Percentiles rank a stretch among this genome's conserved stretches.
phyloP scores from a whole-genome alignment of 2,113 vertebrate genomes.

The Tragulus kanchil region DNA sequence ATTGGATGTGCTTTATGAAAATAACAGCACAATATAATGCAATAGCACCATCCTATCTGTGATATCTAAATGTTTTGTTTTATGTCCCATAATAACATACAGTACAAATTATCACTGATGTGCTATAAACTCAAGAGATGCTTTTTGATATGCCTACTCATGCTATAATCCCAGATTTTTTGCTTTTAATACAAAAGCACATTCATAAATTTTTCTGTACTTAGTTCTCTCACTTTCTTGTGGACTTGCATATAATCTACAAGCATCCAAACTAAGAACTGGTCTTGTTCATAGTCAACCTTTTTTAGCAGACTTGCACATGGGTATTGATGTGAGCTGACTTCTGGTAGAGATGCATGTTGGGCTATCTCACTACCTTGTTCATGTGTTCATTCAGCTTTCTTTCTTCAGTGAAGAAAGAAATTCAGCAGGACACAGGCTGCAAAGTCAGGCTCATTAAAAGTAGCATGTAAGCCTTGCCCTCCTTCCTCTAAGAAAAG shows the following conservation, averaged over 20 bases:
- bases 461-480: neutral
- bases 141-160: neutral
- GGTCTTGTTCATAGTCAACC: neutral
- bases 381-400: neutral
- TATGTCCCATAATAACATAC: neutral
- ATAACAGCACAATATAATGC: neutral
- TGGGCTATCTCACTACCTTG: neutral
- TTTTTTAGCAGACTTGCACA: neutral
- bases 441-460: neutral
- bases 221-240: neutral
- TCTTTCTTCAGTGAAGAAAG: neutral
- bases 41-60: neutral
- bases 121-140: neutral
- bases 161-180: neutral
- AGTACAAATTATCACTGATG: neutral
- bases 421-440: neutral
- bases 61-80: conserved; percentile 26
- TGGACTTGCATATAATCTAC: neutral
- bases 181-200: conserved; percentile 9
- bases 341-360: neutral
- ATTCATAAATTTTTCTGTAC: conserved; percentile 37
- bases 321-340: neutral
- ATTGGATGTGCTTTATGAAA: conserved; percentile 17
- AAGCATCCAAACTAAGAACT: neutral
- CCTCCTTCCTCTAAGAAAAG: neutral